phyloP scores from a whole-genome alignment of 2,113 vertebrate species.

The Spilogale gracilis region DNA sequence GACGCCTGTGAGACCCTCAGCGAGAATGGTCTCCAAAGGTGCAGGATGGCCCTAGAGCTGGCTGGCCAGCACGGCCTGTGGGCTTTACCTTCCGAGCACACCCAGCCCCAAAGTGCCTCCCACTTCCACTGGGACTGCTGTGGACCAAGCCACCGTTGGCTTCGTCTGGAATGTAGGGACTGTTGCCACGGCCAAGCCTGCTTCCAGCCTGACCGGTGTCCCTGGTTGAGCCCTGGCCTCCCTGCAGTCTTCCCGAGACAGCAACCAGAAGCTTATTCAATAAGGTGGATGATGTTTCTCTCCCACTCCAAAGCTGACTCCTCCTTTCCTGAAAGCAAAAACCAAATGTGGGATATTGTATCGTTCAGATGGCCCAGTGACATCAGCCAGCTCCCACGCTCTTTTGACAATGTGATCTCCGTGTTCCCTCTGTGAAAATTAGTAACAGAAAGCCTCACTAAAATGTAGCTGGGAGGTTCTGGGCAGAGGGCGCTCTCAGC shows the following conservation, averaged over 20 bases:
- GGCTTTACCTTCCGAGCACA: not conserved
- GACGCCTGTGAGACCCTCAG: not conserved
- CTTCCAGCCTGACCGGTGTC: not conserved
- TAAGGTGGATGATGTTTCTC: not conserved
- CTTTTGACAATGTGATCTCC: not conserved
- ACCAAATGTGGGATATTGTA: not conserved
- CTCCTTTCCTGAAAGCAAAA: not conserved
- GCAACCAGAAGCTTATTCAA: not conserved
- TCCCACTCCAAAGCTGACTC: not conserved
- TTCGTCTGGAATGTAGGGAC: not conserved
- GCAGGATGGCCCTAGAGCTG: not conserved
- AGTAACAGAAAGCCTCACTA: not conserved
- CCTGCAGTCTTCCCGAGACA: not conserved
- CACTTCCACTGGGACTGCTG: accelerated
- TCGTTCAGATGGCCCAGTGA: not conserved
- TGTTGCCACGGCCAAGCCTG: no score
- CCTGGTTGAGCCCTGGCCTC: not conserved
- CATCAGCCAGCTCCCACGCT: not conserved
- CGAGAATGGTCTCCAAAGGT: not conserved
- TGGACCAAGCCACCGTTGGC: not conserved
- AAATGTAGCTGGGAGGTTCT: not conserved
- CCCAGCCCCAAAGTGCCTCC: not conserved
- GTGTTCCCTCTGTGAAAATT: not conserved
- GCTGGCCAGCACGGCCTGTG: not conserved
- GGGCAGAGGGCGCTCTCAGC: not conserved